Base-by-base conservation (phyloP, 2,797 vertebrate species). In the Sitta carolinensis region DNA sequence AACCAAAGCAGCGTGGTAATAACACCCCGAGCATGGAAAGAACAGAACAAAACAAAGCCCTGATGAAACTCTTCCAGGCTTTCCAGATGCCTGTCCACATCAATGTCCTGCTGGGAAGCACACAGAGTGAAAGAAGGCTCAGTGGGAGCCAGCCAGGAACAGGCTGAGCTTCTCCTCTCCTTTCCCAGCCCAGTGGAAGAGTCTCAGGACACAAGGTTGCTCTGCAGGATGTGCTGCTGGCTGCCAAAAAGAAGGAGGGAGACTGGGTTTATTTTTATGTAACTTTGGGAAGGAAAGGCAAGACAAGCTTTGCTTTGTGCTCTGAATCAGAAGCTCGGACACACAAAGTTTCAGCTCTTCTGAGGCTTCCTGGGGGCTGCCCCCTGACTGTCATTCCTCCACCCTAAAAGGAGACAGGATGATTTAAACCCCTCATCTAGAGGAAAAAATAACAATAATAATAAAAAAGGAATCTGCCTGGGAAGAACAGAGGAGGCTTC, bases 51-150 rank as follows among this genome's bases (percentile, higher is more conserved):
- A 91, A 84, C 78, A 69, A 89, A 92, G 90, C 55, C 1, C 8
- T 89, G 96, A 42, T 42, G 89, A 61, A 80, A 82, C 81, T 79
- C 87, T 82, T 7, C 63, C 40, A 48, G 81, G 43, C 74, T 90
- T 89, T 90, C 55, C 89, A 89, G 94, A 84, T 89, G 89, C 86
- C 77, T 73, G 90, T 89, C 88, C 93, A 11, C 86, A 87, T 79
- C 70, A 20, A 0, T 5, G 63, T 82, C 92, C 92, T 64, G 90
- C 88, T 91, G 90, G 82, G 94, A 80, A 83, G 85, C 20, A 23
- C 64, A 7, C 30, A 14, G 76, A 42, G 90, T 19, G 69, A 81
- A 91, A 59, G 26, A 23, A 87, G 15, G 77, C 77, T 79, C 27
- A 2, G 80, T 50, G 74, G 88, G 86, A 91, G 62, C 72, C 66